Evolutionary conservation across 2,113 vertebrate genomes (phyloP), one percentile per base, ranked within the genome.

Genomic region (Myanophis thanlyinensis): DNA sequence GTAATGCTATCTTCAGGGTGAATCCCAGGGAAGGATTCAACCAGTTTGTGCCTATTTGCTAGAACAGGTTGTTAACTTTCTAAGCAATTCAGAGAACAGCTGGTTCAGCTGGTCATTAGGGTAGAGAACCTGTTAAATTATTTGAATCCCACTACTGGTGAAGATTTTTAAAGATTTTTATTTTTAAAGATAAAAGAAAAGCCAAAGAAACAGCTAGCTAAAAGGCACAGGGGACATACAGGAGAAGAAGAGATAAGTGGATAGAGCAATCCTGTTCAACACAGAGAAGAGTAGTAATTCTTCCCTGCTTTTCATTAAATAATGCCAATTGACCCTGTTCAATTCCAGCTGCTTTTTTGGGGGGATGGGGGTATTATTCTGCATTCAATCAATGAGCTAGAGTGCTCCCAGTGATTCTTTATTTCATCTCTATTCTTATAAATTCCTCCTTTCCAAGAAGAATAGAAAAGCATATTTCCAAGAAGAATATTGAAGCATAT

Each of bases 401-500:
- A 46, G 11, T 44, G 18, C n/a, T 44, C 15, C 23, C 48, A 27
- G 12, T 30, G 30, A 27, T 27, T 25, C 51, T 56, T 91, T 23
- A 27, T 40, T n/a, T 35, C 6, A 52, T 53, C 12, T 6, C 27
- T 18, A n/a, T 40, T 84, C 49, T 85, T 62, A 48, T 25, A 90
- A 67, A 67, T 40, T 7, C 90, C 18, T 56, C 90, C 48, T 54
- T 7, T 4, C 47, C 48, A 80, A 91, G n/a, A 85, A 91, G 73
- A 93, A 86, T 23, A 91, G 47, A 91, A 92, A 2, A 54, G 6
- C 88, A 90, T 88, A 6, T 90, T 92, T 93, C n/a, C 46, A 80
- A 91, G n/a, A 85, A 91, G 73, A 93, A 86, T 23, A 91, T 44
- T 90, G 91, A 2, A 54, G 6, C 88, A 90, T 88, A 6, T 90